Base-by-base conservation (phyloP, 2,113 vertebrate genomes). In the Nesogale talazaci region DNA sequence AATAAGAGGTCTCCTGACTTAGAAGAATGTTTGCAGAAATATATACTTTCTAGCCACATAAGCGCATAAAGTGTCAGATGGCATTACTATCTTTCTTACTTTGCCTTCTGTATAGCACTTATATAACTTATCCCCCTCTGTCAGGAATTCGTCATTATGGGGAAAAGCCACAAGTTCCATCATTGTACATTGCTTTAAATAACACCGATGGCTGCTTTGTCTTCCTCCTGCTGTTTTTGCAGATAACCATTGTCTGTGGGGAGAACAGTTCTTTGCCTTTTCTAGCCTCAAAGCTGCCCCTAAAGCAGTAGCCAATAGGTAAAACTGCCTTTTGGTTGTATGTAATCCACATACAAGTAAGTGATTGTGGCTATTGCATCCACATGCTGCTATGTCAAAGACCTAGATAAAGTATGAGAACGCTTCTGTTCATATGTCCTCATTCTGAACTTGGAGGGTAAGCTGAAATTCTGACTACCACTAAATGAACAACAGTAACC, bases 1-100 rank as follows among this genome's bases (percentile, higher is more conserved):
- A 96, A 96, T 80, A 88, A 92, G 86, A 96, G 94, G 94, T 95
- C 94, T 94, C 90, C 94, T 90, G 77, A 95, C 93, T 96, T 95
- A 96, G 93, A 94, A 67, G 61, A 93, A 93, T 94, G 96, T 96
- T 96, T 96, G 96, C 57, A 93, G 91, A 94, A 95, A 97, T 97
- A 97, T 89, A 89, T 97, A 97, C 63, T 94, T 97, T 81, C 75
- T 82, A 92, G 93, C 92, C 88, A n/a, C 56, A 95, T 94, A 94
- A 95, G 74, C 78, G 95, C 94, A 94, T 93, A 25, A 0, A 0
- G 92, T 85, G 82, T 83, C 94, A 70, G 63, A 79, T 81, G 91
- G 76, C 75, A 89, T 94, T 92, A 95, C 83, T 77, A 90, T 42
- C 88, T 88, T 91, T 67, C 63, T 81, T 91, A 20, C 46, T 72